Evolutionary conservation across 1,140 invertebrate species (phyloP).

Genomic region (Lucilia cuprina): DNA sequence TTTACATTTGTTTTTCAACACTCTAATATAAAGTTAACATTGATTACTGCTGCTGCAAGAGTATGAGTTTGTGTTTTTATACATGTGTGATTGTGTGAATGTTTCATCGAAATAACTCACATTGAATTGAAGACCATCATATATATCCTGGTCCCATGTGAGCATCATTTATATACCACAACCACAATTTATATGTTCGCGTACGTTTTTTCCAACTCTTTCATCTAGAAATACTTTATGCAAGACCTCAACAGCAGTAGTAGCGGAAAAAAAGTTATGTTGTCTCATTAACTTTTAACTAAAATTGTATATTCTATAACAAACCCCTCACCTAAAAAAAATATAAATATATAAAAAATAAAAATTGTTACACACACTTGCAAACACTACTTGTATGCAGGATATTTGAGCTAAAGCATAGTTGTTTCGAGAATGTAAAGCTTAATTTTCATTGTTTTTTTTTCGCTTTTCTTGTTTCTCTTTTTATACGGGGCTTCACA

Average conservation of each 20-base stretch:
- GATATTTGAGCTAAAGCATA: neutral
- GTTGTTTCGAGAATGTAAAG: neutral
- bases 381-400: neutral
- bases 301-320: slow-evolving; percentile 40
- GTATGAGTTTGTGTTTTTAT: neutral
- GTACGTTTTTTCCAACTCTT: slow-evolving; percentile 12
- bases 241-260: neutral
- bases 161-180: slow-evolving; percentile 36
- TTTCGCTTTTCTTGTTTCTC: neutral
- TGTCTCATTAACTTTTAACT: slow-evolving; percentile 63
- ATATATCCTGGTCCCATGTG: slow-evolving; percentile 38
- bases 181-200: slow-evolving; percentile 34
- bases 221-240: slow-evolving; percentile 10
- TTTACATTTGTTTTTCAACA: neutral
- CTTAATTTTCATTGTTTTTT: slow-evolving; percentile 27
- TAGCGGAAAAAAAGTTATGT: slow-evolving; percentile 48
- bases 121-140: slow-evolving; percentile 12
- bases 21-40: slow-evolving; percentile 41
- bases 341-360: neutral
- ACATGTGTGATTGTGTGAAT: neutral
- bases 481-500: neutral
- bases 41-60: slow-evolving; percentile 38
- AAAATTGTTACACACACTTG: neutral
- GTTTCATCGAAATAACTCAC: neutral
- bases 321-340: neutral